phyloP scores from a whole-genome alignment of 1,140 invertebrate species.

The Pissodes strobi region DNA sequence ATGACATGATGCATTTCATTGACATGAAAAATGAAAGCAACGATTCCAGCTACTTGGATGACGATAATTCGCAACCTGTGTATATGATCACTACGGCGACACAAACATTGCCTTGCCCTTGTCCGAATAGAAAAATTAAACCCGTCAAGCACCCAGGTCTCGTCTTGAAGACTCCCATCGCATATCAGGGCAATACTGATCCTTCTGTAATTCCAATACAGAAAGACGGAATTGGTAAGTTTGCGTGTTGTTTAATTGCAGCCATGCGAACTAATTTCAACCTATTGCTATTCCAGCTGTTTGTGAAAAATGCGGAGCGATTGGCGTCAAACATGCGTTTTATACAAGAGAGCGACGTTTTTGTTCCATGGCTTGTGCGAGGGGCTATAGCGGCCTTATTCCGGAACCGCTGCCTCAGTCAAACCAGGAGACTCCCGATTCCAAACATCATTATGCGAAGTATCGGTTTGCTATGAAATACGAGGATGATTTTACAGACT shows the following conservation, averaged over 20 bases:
- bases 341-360: conserved; percentile 83
- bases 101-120: conserved; percentile 60
- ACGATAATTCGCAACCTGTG: conserved; percentile 54
- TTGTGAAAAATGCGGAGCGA: conserved; percentile 86
- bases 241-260: no score
- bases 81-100: conserved; percentile 62
- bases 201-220: conserved; percentile 77
- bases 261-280: no score
- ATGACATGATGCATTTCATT: conserved; percentile 52
- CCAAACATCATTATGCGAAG: conserved; percentile 49
- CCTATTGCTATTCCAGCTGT: conserved; percentile 66
- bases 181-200: conserved; percentile 78
- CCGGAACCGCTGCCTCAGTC: conserved; percentile 47
- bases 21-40: conserved; percentile 54
- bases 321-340: conserved; percentile 88
- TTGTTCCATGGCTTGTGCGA: conserved; percentile 76
- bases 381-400: conserved; percentile 58
- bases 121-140: conserved; percentile 69
- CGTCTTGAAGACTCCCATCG: conserved; percentile 77
- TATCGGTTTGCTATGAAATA: conserved; percentile 53
- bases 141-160: conserved; percentile 76
- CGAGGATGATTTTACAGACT: conserved; percentile 52
- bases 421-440: conserved; percentile 54
- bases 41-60: conserved; percentile 53
- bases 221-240: conserved; percentile 81